Evolutionary conservation across 2,113 vertebrate species (phyloP).

Genomic region (Rana temporaria): DNA sequence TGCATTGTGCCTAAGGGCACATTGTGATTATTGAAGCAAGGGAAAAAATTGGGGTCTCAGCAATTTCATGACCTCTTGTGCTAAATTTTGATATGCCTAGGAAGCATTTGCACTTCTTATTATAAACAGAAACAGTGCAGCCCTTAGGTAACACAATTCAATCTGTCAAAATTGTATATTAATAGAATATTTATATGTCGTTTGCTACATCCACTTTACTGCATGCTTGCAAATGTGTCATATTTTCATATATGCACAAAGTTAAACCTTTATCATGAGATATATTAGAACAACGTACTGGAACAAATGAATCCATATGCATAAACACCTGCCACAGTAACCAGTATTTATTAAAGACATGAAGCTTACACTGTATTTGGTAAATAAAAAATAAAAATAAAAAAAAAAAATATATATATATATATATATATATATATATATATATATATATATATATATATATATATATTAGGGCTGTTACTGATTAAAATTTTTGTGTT

Average conservation of each 20-base stretch:
- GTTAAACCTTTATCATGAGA: neutral
- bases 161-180: slow-evolving; percentile 40
- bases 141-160: slow-evolving; percentile 37
- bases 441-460: too few species aligned
- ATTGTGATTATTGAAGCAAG: slow-evolving; percentile 36
- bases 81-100: slow-evolving; percentile 48
- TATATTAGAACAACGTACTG: neutral
- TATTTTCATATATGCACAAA: neutral
- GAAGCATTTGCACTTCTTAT: slow-evolving; percentile 39
- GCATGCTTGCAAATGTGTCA: slow-evolving; percentile 27
- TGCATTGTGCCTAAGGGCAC: slow-evolving; percentile 37
- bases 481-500: too few species aligned
- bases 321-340: too few species aligned
- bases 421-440: too few species aligned
- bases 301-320: neutral
- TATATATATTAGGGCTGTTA: too few species aligned
- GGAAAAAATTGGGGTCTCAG: slow-evolving; percentile 51
- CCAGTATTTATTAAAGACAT: too few species aligned
- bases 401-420: too few species aligned
- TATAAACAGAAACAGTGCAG: slow-evolving; percentile 37
- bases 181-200: slow-evolving; percentile 33
- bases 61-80: slow-evolving; percentile 51
- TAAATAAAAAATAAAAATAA: too few species aligned
- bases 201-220: slow-evolving; percentile 1
- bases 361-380: too few species aligned